Base-by-base conservation (phyloP, 2,888 invertebrate genomes). In the Schizaphis graminum region DNA sequence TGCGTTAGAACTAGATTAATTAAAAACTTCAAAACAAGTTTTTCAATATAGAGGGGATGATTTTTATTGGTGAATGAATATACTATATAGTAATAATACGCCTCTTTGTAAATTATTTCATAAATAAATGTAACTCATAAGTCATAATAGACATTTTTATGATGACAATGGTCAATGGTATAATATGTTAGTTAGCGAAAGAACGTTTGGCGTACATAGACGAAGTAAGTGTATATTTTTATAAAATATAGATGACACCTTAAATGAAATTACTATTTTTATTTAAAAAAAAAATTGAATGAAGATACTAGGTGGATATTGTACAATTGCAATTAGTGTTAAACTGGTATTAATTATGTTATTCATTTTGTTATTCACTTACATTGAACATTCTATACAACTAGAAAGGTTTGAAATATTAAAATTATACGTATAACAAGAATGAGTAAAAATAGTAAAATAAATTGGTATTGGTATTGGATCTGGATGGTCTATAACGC, bases 1-100 rank as follows among this genome's bases (percentile, higher is more conserved):
- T 91, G 91, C 57, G 44, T 91, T 47, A 85, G 85, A 91, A 91
- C 85, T 91, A 86, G 85, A 91, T 91, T 91, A 91, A 91, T 91
- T 91, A 57, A 86, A 85, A 91, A 91, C 49, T 91, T 44, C 35
- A 26, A 77, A 91, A 91, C 91, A 44, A 91, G 85, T 91, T 91
- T 85, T 86, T 91, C 41, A 53, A 35, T 16, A 21, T 24, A 57
- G 86, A 86, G 56, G 91, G 85, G 56, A 91, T 91, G 56, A 85
- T 86, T 41, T 91, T 26, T 57, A 44, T 85, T 91, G 91, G 85
- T 85, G 7, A 86, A 85, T 85, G 13, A 57, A 91, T 47, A 57
- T 57, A 85, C n/a, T 85, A 91, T 47, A 57, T 57, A 85, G 44
- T 85, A 53, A 57, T 57, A 56, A 44, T 47, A 91, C 57, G 57